Base-by-base conservation (phyloP, 2,888 invertebrate species). In the Bugula neritina region DNA sequence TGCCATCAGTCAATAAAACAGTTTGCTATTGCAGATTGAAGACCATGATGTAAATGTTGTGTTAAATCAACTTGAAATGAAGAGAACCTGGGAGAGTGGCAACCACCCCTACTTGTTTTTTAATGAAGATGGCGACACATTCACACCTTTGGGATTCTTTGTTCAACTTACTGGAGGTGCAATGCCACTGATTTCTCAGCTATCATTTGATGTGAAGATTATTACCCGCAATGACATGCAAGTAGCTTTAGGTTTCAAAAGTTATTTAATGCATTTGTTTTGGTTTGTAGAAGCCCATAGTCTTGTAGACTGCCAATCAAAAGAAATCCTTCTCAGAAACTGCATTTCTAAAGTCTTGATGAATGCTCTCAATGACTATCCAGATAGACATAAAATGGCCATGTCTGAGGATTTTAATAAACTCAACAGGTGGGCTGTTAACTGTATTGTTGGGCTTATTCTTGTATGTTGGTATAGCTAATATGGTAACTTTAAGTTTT, bases 41-140 rank as follows among this genome's bases (percentile, higher is more conserved):
- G 74, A 72, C 13, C 70, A 72, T 58, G 57, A 71, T 25, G 71
- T 3, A 21, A 52, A 34, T 21, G 29, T 43, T 25, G n/a, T 69
- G 35, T 72, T 79, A 21, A 69, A 75, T 25, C 74, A 74, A 57
- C 78, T 76, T 71, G 76, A 77, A 72, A 75, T 79, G 74, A 75
- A 77, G 54, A 74, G 79, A 57, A 78, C 77, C 10, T 79, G 78
- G 78, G 78, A 79, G 72, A 77, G 75, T 74, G 81, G 81, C 72
- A 80, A 81, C 1, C 81, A 82, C 75, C 82, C 82, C 1, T 82
- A 80, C 75, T 75, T 82, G 35, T 81, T 82, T 74, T 81, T 82
- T 77, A 81, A 82, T 75, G 75, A 79, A 29, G 80, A 80, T 69
- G 73, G 76, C 5, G 71, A 77, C 52, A 76, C 80, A 17, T 77